A percentile compares a stretch with the other conserved stretches of the same genome.
phyloP scores from a whole-genome alignment of 2,113 vertebrate species.

The Synodontis membranacea region DNA sequence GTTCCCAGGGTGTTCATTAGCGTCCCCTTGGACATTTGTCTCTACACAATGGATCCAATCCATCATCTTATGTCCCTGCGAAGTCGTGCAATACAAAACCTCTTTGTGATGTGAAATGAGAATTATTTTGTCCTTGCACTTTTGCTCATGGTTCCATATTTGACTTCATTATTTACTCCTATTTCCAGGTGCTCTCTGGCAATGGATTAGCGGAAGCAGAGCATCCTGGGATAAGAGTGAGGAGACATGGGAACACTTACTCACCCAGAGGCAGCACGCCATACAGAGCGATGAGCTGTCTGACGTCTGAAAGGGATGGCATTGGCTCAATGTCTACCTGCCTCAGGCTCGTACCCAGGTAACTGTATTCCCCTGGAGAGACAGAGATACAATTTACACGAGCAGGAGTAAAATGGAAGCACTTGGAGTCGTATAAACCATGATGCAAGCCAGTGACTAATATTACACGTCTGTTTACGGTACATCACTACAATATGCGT shows the following conservation, averaged over 20 bases:
- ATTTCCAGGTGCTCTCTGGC: constrained; percentile 10
- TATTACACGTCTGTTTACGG: background rate
- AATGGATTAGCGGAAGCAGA: constrained; percentile 1
- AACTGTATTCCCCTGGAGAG: constrained; percentile 76
- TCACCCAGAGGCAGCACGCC: constrained; percentile 83
- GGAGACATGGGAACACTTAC: constrained; percentile 39
- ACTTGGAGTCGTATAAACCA: background rate
- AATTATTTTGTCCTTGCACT: background rate
- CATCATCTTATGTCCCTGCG: constrained; percentile 4
- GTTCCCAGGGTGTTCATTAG: constrained; percentile 33
- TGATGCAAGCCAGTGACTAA: constrained; percentile 23
- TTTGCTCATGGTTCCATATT: background rate
- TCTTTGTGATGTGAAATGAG: constrained; percentile 23
- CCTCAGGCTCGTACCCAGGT: constrained; percentile 70
- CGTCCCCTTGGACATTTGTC: constrained; percentile 7
- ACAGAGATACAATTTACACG: background rate
- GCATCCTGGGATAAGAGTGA: constrained; percentile 14
- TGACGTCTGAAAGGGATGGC: constrained; percentile 79
- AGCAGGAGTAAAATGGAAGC: constrained; percentile 8
- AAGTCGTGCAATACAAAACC: background rate
- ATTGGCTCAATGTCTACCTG: constrained; percentile 71
- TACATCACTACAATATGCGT: background rate
- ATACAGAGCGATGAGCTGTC: constrained; percentile 79
- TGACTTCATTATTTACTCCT: background rate
- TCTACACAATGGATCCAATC: constrained; percentile 26